These are phyloP conservation scores for Ylistrum balloti DNA, from an alignment of 1,140 invertebrate species.

Conservation along the genomic window DNA sequence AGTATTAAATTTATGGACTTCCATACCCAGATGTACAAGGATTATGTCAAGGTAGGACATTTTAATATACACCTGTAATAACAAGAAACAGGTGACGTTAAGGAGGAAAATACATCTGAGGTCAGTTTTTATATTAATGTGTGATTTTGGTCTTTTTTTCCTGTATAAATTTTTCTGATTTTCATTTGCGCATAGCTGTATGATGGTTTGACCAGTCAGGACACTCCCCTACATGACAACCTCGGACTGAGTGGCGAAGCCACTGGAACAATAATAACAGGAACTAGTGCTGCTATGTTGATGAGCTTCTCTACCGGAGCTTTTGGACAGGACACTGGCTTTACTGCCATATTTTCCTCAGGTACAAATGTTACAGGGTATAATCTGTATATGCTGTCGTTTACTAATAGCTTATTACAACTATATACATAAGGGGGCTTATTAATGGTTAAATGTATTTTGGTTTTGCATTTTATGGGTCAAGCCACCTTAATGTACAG, in stretches of 20 bases:
- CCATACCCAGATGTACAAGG: background rate
- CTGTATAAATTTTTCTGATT: too few relatives aligned
- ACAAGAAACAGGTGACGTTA: too few relatives aligned
- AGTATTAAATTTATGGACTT: slow-evolving; percentile 12
- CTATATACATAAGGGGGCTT: too few relatives aligned
- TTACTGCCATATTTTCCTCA: background rate
- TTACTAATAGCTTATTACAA: too few relatives aligned
- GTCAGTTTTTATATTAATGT: too few relatives aligned
- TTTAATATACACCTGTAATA: too few relatives aligned
- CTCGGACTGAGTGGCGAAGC: background rate
- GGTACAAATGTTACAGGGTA: background rate
- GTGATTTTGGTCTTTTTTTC: too few relatives aligned
- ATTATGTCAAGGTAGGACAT: background rate
- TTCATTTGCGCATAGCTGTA: background rate
- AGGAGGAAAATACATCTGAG: too few relatives aligned
- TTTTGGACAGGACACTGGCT: background rate
- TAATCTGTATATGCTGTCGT: too few relatives aligned
- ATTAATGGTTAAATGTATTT: too few relatives aligned
- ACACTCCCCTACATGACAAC: background rate
- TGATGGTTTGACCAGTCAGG: background rate
- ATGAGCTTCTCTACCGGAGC: background rate
- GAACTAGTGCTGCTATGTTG: background rate
- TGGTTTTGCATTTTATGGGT: too few relatives aligned
- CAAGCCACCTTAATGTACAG: too few relatives aligned
- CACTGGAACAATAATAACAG: background rate